Conservation (phyloP, 2,797 vertebrate species). For the Setipinna tenuifilis region DNA sequence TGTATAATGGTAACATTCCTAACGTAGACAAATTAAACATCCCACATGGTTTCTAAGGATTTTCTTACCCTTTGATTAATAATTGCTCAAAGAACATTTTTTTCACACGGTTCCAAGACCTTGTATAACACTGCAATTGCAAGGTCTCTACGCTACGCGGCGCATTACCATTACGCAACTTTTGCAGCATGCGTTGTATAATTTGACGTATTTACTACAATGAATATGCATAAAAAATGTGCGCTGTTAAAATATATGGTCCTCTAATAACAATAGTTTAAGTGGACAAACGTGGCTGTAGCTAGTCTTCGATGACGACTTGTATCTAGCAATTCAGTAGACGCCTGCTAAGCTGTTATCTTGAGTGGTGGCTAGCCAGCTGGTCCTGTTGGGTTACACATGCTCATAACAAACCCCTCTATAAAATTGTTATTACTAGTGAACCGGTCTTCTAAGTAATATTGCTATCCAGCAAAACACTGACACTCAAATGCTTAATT, state of each 20-base stretch:
- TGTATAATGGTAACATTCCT: too few relatives aligned
- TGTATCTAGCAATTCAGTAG: background rate
- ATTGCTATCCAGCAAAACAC: background rate
- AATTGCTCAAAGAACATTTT: background rate
- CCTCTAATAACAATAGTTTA: too few relatives aligned
- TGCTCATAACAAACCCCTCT: background rate
- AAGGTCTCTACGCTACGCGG: constrained; percentile 40
- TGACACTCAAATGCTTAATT: background rate
- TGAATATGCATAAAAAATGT: background rate
- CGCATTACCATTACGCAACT: constrained; percentile 69
- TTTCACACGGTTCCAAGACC: background rate
- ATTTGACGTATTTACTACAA: constrained; percentile 24
- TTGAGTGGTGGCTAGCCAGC: background rate
- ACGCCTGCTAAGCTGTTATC: background rate
- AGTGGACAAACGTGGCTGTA: background rate
- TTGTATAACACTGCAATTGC: constrained; percentile 46
- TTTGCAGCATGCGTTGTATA: constrained; percentile 67
- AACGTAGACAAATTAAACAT: too few relatives aligned
- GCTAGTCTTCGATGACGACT: background rate
- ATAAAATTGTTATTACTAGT: background rate
- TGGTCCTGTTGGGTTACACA: background rate
- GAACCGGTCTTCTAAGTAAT: background rate
- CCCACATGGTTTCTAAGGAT: background rate
- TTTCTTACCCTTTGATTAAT: background rate
- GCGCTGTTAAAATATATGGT: too few relatives aligned